Evolutionary conservation across 2,888 invertebrate species (phyloP).

Genomic region (Carcina quercana): DNA sequence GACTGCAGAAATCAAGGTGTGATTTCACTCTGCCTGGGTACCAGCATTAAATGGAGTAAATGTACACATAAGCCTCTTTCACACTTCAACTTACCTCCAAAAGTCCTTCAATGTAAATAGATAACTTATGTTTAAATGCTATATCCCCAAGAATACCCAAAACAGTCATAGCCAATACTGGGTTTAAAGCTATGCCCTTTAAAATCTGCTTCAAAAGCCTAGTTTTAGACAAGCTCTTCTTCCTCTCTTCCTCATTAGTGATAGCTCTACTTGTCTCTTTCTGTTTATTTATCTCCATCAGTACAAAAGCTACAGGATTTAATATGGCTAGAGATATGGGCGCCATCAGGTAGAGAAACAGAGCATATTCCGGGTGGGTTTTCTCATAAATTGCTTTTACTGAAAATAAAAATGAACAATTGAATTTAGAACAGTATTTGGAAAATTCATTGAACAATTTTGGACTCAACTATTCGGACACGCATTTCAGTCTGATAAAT

Average conservation of each 20-base stretch:
- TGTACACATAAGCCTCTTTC: too few species aligned
- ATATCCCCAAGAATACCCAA: constrained; percentile 91
- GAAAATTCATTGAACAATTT: too few species aligned
- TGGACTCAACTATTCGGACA: too few species aligned
- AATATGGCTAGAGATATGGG: constrained; percentile 94
- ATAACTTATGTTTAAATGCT: constrained; percentile 84
- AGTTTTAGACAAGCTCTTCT: constrained; percentile 33
- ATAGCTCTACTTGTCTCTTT: constrained; percentile 37
- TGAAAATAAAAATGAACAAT: constrained; percentile 46
- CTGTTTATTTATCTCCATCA: constrained; percentile 88
- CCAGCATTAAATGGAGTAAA: too few species aligned
- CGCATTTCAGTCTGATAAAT: too few species aligned
- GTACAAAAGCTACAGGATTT: constrained; percentile 92
- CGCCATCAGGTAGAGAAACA: constrained; percentile 94
- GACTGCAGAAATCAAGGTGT: too few species aligned
- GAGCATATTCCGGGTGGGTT: constrained; percentile 91
- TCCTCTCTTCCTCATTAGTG: constrained; percentile 24
- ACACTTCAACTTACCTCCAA: constrained; percentile 78
- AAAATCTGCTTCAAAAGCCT: constrained; percentile 65
- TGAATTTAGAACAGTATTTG: neutral
- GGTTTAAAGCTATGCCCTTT: constrained; percentile 88
- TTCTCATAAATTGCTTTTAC: constrained; percentile 89
- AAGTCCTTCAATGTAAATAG: constrained; percentile 82
- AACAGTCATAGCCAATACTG: constrained; percentile 94
- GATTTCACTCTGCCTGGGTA: too few species aligned